phyloP scores from a whole-genome alignment of 2,113 vertebrate species.

The Erythrocebus patas region DNA sequence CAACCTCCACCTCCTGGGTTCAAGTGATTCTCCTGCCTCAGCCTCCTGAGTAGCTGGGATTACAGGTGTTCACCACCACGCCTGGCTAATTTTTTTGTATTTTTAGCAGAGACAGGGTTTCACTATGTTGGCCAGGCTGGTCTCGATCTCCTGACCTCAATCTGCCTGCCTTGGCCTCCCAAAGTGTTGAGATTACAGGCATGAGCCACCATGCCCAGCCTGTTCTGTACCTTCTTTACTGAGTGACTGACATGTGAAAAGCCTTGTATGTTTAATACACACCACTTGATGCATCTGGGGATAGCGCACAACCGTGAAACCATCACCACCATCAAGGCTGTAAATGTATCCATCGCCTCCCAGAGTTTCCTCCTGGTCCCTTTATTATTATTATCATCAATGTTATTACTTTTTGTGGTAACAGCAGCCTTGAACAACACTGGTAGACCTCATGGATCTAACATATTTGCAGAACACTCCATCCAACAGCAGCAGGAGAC shows the following conservation, averaged over 20 bases:
- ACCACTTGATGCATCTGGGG: background rate
- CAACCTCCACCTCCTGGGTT: too few relatives aligned
- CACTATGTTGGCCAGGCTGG: too few relatives aligned
- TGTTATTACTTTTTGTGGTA: background rate
- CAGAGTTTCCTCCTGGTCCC: background rate
- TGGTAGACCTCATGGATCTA: background rate
- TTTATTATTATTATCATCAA: background rate
- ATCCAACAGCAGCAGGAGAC: background rate
- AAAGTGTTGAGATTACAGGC: too few relatives aligned
- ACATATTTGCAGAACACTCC: background rate
- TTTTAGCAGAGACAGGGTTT: too few relatives aligned
- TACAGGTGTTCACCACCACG: too few relatives aligned
- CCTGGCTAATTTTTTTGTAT: too few relatives aligned
- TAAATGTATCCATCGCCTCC: background rate
- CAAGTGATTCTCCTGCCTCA: too few relatives aligned
- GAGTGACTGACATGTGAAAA: background rate
- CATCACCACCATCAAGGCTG: background rate
- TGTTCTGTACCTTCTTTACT: background rate
- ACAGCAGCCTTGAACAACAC: background rate
- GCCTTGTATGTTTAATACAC: too few relatives aligned
- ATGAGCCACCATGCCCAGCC: too few relatives aligned
- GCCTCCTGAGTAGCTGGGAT: too few relatives aligned
- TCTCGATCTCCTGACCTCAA: too few relatives aligned
- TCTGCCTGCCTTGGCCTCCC: too few relatives aligned
- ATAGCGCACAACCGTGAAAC: accelerated